A percentile compares a stretch with the other conserved stretches of the same genome.
phyloP scores from a whole-genome alignment of 2,113 vertebrate species.

The Crotalus viridis region DNA sequence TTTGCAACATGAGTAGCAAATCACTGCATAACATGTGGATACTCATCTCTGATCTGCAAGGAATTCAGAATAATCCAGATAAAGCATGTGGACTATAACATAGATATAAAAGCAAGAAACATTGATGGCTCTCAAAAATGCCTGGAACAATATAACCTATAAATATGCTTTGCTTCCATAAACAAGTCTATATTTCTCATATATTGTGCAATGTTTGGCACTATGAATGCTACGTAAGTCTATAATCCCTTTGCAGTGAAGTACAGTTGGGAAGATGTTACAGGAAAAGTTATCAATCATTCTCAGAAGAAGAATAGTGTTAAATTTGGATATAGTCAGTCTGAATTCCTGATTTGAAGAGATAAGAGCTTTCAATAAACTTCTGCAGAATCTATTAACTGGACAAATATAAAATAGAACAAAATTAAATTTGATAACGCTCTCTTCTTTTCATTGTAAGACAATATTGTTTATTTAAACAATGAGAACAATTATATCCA shows the following conservation, averaged over 20 bases:
- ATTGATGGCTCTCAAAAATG: not conserved
- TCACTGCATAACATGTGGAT: slow-evolving; percentile 55
- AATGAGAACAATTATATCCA: not conserved
- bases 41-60: slow-evolving; percentile 54
- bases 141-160: not conserved
- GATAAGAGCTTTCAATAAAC: not conserved
- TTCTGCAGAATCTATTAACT: not conserved
- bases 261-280: not conserved
- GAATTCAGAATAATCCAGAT: slow-evolving; percentile 42
- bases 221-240: not conserved
- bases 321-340: not conserved
- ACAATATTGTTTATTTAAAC: not conserved
- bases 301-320: not conserved
- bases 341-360: not conserved
- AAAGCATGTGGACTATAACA: slow-evolving; percentile 16
- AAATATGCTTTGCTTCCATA: not conserved
- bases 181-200: not conserved
- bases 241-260: not conserved
- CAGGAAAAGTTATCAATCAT: not conserved
- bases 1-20: slow-evolving; percentile 34
- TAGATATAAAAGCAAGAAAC: slow-evolving; percentile 1
- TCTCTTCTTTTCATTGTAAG: not conserved
- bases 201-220: not conserved
- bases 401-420: not conserved
- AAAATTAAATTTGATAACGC: not conserved